phyloP scores from a whole-genome alignment of 2,113 vertebrate species.

The Vimba vimba region DNA sequence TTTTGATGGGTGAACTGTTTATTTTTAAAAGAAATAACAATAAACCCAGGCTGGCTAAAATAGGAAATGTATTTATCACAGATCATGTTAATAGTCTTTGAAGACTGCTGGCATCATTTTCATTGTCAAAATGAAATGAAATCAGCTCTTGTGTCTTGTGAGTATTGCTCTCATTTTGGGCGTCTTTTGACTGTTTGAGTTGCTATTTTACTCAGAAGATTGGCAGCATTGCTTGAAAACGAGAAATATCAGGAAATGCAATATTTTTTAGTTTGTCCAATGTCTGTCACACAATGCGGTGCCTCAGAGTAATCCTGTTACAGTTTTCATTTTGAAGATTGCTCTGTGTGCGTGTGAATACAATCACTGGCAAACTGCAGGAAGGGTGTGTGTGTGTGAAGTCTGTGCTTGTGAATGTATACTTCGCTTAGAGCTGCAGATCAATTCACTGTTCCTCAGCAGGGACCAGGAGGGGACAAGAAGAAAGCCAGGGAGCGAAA shows the following conservation, averaged over 20 bases:
- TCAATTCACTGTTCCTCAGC: slow-evolving; percentile 54
- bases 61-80: neutral
- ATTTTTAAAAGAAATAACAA: neutral
- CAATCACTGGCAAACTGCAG: slow-evolving; percentile 11
- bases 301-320: slow-evolving; percentile 39
- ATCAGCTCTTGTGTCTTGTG: neutral
- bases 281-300: slow-evolving; percentile 17
- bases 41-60: neutral
- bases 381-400: slow-evolving; percentile 25
- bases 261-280: slow-evolving; percentile 25
- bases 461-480: slow-evolving; percentile 10
- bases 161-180: neutral
- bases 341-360: slow-evolving; percentile 34
- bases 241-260: slow-evolving; percentile 30
- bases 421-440: slow-evolving; percentile 51
- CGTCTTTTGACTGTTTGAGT: neutral
- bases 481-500: slow-evolving; percentile 21
- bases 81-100: neutral
- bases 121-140: neutral
- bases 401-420: slow-evolving; percentile 45
- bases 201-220: neutral
- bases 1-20: neutral
- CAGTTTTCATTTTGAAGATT: slow-evolving; percentile 39
- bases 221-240: slow-evolving; percentile 3
- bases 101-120: neutral